Percentiles rank a stretch among this genome's conserved stretches.
Conservation (phyloP, 2,113 vertebrate species). For the Sapayoa aenigma region DNA sequence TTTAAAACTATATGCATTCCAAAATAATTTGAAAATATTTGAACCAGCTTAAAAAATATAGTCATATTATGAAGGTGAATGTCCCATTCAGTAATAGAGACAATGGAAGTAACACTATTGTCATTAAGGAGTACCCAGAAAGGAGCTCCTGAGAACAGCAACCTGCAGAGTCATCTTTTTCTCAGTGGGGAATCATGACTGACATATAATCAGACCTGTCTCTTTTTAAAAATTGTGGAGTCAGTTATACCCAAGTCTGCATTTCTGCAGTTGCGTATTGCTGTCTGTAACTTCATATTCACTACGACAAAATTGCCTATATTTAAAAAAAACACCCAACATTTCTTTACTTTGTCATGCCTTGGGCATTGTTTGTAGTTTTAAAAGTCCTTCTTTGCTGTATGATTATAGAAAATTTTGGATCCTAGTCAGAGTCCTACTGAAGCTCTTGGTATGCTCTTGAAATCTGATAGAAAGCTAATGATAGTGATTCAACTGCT, state of each 20-base stretch:
- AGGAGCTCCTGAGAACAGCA: not conserved
- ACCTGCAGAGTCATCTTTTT: not conserved
- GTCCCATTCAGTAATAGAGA: not conserved
- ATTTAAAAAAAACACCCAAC: not conserved
- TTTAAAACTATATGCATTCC: not conserved
- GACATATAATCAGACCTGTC: not conserved
- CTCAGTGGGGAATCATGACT: not conserved
- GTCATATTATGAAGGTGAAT: not conserved
- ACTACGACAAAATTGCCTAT: not conserved
- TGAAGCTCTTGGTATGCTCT: not conserved
- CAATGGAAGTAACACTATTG: not conserved
- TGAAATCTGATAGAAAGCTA: not conserved
- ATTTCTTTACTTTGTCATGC: not conserved
- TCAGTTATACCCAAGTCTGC: not conserved
- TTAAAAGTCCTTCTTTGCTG: not conserved
- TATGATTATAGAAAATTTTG: not conserved
- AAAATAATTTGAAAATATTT: not conserved
- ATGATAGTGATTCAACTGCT: not conserved
- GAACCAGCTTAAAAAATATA: not conserved
- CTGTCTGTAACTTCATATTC: not conserved
- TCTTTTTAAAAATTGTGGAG: not conserved
- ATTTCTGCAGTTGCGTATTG: not conserved
- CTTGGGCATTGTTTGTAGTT: not conserved
- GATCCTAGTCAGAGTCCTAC: not conserved
- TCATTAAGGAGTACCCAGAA: not conserved